Base-by-base conservation (phyloP, 2,113 vertebrate genomes). In the Mohoua ochrocephala region DNA sequence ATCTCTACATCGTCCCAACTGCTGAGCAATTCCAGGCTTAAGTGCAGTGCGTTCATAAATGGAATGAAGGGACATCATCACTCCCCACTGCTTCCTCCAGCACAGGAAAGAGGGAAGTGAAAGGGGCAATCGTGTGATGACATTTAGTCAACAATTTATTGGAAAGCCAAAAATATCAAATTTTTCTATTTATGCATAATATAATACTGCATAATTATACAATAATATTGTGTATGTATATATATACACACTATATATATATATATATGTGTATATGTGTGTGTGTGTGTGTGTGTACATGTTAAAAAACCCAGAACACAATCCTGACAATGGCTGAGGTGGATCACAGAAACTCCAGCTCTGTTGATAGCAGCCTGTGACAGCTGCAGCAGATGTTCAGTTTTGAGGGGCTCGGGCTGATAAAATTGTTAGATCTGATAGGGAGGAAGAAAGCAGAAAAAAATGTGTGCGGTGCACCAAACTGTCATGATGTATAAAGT, bases 401-500 rank as follows among this genome's bases (percentile, higher is more conserved):
- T 68, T 89, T 94, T 8, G 4, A 75, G 50, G 23, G 26, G 8
- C 12, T 64, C 28, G 71, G 39, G 16, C 39, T 65, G 37, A 69
- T 70, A 35, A 82, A 83, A 77, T 35, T 47, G 41, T 83, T 77
- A 4, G 22, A 83, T 52, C 30, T 5, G 12, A 83, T 18, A 79
- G 16, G 57, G 65, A 92, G 19, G 27, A 84, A 39, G 35, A 64
- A 80, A 45, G 49, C 47, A 83, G n/a, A 15, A 65, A 63, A 84
- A 42, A 85, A 37, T 2, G 4, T 44, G 41, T 71, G 75, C 64
- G 61, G 39, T 30, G 44, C 39, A 85, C 47, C 84, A 23, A 67
- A 84, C 71, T 95, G 91, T 93, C 93, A 79, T 33, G 35, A 64
- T 31, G 28, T 27, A 78, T 90, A 76, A 90, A 90, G 56, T 57